Percentiles rank a stretch among this genome's conserved stretches.
Evolutionary conservation across 2,113 vertebrate species (phyloP).

Genomic region (Pipra filicauda): DNA sequence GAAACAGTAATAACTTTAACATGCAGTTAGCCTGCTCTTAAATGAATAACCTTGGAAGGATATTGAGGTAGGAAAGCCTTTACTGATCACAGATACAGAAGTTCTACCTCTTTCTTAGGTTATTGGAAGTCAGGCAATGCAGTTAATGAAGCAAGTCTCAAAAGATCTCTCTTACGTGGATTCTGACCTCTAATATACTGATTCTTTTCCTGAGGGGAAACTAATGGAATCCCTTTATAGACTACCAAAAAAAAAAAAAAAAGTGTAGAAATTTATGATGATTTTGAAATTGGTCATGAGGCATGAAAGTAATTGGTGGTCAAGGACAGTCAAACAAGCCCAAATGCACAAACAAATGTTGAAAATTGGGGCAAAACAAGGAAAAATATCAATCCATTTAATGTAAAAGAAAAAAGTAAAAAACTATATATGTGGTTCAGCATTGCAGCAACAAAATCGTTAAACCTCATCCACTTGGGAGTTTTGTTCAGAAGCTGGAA

Average conservation of each 20-base stretch:
- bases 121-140: neutral
- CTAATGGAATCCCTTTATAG: neutral
- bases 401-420: neutral
- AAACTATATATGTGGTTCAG: neutral
- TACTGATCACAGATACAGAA: neutral
- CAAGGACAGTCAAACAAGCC: neutral
- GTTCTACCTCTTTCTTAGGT: neutral
- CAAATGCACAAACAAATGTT: neutral
- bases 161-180: neutral
- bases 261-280: neutral
- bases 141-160: neutral
- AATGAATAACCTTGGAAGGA: neutral
- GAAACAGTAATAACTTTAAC: neutral
- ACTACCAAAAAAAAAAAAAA: neutral
- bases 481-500: neutral
- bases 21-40: neutral
- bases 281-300: neutral
- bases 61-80: neutral
- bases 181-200: conserved; percentile 17
- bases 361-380: neutral
- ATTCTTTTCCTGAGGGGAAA: neutral
- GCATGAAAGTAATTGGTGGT: neutral
- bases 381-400: neutral
- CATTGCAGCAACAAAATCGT: neutral
- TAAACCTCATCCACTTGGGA: neutral